Evolutionary conservation across 1,140 invertebrate species (phyloP), one percentile per base, ranked within the genome.

Genomic region (Zaprionus tsacasi): DNA sequence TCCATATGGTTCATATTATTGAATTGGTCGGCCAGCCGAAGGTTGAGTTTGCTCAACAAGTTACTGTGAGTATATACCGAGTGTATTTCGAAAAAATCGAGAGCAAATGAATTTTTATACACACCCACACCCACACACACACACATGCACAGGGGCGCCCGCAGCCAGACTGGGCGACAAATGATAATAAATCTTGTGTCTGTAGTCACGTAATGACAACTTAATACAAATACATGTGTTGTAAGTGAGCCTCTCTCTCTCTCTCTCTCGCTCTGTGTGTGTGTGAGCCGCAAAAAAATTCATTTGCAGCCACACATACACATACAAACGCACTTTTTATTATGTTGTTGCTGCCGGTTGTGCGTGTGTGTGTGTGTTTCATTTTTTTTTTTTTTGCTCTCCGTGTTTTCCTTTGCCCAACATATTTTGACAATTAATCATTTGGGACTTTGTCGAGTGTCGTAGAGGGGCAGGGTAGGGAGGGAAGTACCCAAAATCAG

Each of bases 1-100:
- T 92, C 91, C 91, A 92, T 92, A 92, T 92, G 91, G 91, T 92
- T 92, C 91, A 92, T 92, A 92, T 92, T 92, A 92, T 92, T 82
- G 91, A 92, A 92, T 79, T 92, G 91, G 91, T 92, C 91, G 88
- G 91, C 88, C 91, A 92, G 80, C 91, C 91, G 91, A 92, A 92
- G 91, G 91, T 92, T 92, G 91, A 92, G 91, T 92, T 92, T 92
- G 82, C 91, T 92, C 91, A 92, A 92, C 91, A 92, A 92, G 91
- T 92, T 92, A 92, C 88, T 92, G 91, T 92, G 88, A 92, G 91
- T 92, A 60, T 40, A 74, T 43, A 33, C 12, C n/a, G 43, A 50
- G 48, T 38, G 33, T 55, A 40, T 55, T n/a, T n/a, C 38, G 52
- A 65, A 72, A 64, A 30, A 30, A 72, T 70, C 43, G 72, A 76